phyloP scores from a whole-genome alignment of 2,797 vertebrate genomes.

The Schizopygopsis pylzovi region DNA sequence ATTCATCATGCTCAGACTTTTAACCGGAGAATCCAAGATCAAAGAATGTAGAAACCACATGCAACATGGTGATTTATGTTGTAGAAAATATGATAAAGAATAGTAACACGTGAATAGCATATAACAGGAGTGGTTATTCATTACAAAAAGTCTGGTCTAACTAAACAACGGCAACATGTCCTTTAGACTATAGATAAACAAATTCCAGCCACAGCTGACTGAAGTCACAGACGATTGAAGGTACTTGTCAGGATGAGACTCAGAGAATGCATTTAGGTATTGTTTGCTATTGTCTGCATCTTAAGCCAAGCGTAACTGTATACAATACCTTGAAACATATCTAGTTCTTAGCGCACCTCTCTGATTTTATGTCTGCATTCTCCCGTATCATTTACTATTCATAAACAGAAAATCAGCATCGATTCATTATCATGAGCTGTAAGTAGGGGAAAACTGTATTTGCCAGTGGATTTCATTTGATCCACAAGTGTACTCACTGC shows the following conservation, averaged over 20 bases:
- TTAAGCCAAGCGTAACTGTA: background rate
- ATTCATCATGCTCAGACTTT: background rate
- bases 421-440: background rate
- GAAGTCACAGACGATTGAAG: slow-evolving; percentile 54
- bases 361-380: background rate
- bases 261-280: slow-evolving; percentile 19
- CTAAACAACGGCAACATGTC: slow-evolving; percentile 64
- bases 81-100: slow-evolving; percentile 3
- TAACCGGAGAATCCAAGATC: background rate
- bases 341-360: slow-evolving; percentile 22
- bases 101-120: background rate
- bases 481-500: slow-evolving; percentile 18
- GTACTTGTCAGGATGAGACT: slow-evolving; percentile 24
- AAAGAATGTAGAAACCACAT: background rate
- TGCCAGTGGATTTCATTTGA: slow-evolving; percentile 23
- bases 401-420: background rate
- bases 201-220: slow-evolving; percentile 49
- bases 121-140: slow-evolving; percentile 58
- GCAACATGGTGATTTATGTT: slow-evolving; percentile 12
- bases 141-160: slow-evolving; percentile 59
- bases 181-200: slow-evolving; percentile 65
- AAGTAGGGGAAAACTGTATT: background rate
- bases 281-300: slow-evolving; percentile 23
- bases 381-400: background rate
- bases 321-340: background rate